A percentile compares a stretch with the other conserved stretches of the same genome.
Evolutionary conservation across 2,797 vertebrate genomes (phyloP).

Genomic region (Paramormyrops hopkinsi): DNA sequence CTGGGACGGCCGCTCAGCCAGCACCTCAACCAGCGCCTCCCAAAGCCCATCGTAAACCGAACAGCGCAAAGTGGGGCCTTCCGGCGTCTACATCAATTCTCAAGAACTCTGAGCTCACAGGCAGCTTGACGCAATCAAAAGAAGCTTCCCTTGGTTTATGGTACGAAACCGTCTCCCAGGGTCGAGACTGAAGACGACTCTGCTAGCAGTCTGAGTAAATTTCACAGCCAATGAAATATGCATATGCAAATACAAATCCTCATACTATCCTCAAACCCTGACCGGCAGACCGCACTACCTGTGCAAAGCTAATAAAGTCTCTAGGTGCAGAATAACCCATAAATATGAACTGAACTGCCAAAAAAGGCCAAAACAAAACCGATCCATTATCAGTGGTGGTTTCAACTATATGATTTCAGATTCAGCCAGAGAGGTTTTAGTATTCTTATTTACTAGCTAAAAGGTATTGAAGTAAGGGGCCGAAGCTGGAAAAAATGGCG

Average conservation of each 20-base stretch:
- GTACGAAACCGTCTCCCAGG: slow-evolving; percentile 13
- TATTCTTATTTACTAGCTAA: not conserved
- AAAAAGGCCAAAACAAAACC: not conserved
- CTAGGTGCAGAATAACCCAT: slow-evolving; percentile 9
- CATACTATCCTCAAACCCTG: not conserved
- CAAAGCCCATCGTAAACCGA: not conserved
- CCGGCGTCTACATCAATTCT: not conserved
- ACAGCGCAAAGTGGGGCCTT: not conserved
- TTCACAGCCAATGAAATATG: slow-evolving; percentile 8
- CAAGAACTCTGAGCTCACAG: not conserved
- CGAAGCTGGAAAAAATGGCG: not conserved
- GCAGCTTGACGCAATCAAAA: not conserved
- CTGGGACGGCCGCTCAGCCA: not conserved
- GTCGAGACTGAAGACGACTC: not conserved
- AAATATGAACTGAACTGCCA: not conserved
- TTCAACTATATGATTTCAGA: not conserved
- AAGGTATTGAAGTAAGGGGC: not conserved
- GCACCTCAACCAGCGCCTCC: not conserved
- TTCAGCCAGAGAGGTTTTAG: not conserved
- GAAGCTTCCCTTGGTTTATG: slow-evolving; percentile 3
- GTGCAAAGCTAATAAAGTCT: not conserved
- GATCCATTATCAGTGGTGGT: not conserved
- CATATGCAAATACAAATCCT: slow-evolving; percentile 10
- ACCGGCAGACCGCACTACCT: not conserved
- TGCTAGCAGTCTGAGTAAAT: not conserved